Evolutionary conservation across 2,113 vertebrate species (phyloP).

Genomic region (Chlorocebus sabaeus): DNA sequence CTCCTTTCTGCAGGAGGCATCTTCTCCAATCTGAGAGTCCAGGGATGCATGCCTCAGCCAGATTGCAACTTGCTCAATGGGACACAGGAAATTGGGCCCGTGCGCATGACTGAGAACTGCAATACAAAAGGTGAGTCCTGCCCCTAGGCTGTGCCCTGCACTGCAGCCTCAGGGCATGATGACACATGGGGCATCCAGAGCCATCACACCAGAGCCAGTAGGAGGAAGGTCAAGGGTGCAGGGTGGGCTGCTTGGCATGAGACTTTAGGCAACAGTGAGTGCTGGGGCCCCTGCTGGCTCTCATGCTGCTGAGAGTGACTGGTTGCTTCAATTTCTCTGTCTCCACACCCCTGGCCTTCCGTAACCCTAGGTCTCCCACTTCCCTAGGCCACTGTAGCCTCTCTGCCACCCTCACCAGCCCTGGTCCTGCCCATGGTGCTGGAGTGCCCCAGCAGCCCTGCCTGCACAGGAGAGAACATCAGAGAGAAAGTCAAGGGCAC

Average conservation of each 20-base stretch:
- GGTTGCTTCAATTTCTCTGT: neutral
- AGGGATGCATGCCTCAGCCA: slow-evolving; percentile 34
- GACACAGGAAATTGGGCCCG: neutral
- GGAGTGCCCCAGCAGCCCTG: neutral
- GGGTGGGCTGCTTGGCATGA: accelerated
- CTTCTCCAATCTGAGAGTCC: neutral
- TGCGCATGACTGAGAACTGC: slow-evolving; percentile 23
- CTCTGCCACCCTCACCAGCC: neutral
- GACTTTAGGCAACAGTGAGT: neutral
- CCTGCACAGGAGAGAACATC: neutral
- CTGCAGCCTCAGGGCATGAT: accelerated
- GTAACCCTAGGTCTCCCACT: neutral
- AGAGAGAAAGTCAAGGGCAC: neutral
- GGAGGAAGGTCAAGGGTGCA: neutral
- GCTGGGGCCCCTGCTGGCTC: neutral
- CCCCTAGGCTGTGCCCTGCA: accelerated
- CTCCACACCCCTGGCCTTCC: neutral
- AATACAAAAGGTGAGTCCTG: neutral
- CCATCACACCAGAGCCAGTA: neutral
- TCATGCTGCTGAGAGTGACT: neutral
- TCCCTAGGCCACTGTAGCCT: neutral
- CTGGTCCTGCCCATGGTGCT: accelerated
- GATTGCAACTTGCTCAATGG: slow-evolving; percentile 55
- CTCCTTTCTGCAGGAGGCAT: neutral
- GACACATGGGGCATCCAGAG: accelerated